Percentiles rank a stretch among this genome's conserved stretches.
Evolutionary conservation across 1,140 invertebrate genomes (phyloP).

Genomic region (Reticulitermes speratus): DNA sequence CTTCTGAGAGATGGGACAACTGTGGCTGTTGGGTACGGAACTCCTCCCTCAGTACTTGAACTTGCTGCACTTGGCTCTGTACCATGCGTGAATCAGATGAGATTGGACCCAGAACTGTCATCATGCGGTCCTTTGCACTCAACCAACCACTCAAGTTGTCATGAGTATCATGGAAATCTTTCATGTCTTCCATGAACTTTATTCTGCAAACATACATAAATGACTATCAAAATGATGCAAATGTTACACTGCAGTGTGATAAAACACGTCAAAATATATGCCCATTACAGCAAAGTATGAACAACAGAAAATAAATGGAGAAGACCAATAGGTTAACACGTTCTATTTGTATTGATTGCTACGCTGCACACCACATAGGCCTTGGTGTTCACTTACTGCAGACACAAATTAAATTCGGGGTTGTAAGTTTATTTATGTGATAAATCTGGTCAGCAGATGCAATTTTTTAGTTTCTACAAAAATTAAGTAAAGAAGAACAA

Average conservation of each 20-base stretch:
- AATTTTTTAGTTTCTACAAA: no score
- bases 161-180: constrained; percentile 88
- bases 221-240: not conserved
- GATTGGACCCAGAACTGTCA: constrained; percentile 90
- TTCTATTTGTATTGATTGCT: no score
- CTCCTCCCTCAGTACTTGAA: constrained; percentile 83
- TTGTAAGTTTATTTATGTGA: no score
- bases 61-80: constrained; percentile 90
- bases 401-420: no score
- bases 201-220: constrained; percentile 51
- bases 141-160: constrained; percentile 85
- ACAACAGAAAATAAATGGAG: no score
- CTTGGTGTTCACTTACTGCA: no score
- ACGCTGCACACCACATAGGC: no score
- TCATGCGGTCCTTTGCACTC: constrained; percentile 90
- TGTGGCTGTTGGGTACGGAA: constrained; percentile 88
- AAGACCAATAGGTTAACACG: no score
- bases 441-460: no score
- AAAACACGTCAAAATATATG: no score
- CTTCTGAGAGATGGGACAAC: constrained; percentile 78
- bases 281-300: no score
- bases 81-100: constrained; percentile 93
- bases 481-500: no score
- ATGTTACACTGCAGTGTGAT: not conserved
- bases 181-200: constrained; percentile 83